A percentile compares a stretch with the other conserved stretches of the same genome.
Evolutionary conservation across 2,888 invertebrate species (phyloP).

Genomic region (Embidobia sp.): DNA sequence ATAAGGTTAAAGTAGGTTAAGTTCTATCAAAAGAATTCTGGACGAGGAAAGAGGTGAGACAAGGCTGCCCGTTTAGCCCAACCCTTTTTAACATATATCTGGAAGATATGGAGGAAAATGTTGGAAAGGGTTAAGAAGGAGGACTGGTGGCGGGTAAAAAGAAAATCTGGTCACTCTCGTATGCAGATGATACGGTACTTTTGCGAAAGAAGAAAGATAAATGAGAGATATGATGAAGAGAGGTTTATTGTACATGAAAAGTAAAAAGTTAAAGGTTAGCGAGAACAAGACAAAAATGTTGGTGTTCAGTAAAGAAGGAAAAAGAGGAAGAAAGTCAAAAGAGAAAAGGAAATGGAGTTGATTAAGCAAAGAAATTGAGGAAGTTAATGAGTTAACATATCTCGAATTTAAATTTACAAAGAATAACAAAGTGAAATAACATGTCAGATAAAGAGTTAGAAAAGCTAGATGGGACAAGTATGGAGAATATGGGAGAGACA

Average conservation of each 20-base stretch:
- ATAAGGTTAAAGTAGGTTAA: constrained; percentile 3
- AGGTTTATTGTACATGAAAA: constrained; percentile 3
- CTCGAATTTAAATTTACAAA: background rate
- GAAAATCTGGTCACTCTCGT: constrained; percentile 9
- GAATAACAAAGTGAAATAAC: constrained; percentile 1
- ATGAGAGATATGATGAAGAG: constrained; percentile 7
- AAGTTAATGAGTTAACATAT: constrained; percentile 11
- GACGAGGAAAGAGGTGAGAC: constrained; percentile 69
- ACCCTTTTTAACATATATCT: constrained; percentile 73
- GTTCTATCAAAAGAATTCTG: constrained; percentile 1
- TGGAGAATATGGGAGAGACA: background rate
- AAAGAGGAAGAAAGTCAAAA: constrained; percentile 8
- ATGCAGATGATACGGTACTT: constrained; percentile 14
- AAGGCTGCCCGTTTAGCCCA: constrained; percentile 75
- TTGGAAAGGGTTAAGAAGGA: background rate
- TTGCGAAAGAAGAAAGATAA: constrained; percentile 4
- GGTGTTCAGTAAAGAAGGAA: constrained; percentile 10
- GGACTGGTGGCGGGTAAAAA: background rate
- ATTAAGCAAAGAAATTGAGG: background rate
- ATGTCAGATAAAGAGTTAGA: constrained; percentile 2
- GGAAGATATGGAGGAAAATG: constrained; percentile 6
- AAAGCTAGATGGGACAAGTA: constrained; percentile 2
- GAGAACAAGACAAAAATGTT: constrained; percentile 15
- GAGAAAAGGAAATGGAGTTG: constrained; percentile 7
- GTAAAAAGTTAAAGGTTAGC: constrained; percentile 1